phyloP scores from a whole-genome alignment of 2,113 vertebrate species.

The Oxyura jamaicensis region DNA sequence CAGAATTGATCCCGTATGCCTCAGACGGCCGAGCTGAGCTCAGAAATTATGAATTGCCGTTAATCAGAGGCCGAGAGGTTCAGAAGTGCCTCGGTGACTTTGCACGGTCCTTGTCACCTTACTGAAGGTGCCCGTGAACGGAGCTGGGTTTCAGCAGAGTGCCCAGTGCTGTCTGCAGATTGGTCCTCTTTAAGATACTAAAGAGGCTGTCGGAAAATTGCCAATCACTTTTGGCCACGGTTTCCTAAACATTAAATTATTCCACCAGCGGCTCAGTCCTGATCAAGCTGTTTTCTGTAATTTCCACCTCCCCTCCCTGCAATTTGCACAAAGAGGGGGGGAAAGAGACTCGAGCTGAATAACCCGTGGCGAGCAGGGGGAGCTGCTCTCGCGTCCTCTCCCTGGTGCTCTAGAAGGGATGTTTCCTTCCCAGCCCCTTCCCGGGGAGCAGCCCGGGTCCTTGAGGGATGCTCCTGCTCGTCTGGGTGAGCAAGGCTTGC shows the following conservation, averaged over 20 bases:
- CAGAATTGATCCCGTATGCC: neutral
- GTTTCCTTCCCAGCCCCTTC: neutral
- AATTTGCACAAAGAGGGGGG: rapidly evolving
- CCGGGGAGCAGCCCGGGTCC: neutral
- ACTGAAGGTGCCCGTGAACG: neutral
- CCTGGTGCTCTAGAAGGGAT: neutral
- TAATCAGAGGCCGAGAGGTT: neutral
- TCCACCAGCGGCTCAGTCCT: neutral
- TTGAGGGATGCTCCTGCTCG: neutral
- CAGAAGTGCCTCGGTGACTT: neutral
- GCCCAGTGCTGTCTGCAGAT: neutral
- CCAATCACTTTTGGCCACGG: neutral
- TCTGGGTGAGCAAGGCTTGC: neutral
- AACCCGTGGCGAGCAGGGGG: rapidly evolving
- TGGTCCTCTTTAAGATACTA: neutral
- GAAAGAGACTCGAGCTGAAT: neutral
- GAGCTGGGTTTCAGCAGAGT: neutral
- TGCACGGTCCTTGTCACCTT: neutral
- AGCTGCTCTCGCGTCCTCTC: rapidly evolving
- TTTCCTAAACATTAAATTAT: neutral
- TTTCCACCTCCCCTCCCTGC: rapidly evolving
- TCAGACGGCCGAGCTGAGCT: neutral
- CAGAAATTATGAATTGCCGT: neutral
- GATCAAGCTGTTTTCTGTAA: neutral
- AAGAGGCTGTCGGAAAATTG: neutral